These are phyloP conservation scores for Auanema freiburgensis DNA, from an alignment of 2,888 invertebrate species.

Conservation along the genomic window DNA sequence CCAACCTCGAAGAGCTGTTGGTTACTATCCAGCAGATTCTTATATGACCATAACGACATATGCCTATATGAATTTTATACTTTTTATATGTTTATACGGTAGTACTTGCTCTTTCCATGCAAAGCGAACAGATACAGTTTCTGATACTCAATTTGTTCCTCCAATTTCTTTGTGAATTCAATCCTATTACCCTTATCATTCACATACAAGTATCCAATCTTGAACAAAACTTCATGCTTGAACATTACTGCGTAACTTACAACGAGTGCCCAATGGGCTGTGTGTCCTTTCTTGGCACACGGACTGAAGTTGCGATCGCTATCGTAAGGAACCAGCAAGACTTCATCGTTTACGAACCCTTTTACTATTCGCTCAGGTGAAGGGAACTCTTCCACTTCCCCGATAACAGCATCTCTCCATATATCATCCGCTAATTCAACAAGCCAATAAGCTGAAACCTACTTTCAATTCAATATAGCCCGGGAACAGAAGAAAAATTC, in stretches of 20 bases:
- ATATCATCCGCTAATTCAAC: conserved; percentile 28
- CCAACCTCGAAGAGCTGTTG: conserved; percentile 47
- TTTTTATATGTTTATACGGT: not conserved
- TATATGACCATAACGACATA: conserved; percentile 46
- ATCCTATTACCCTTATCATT: conserved; percentile 4
- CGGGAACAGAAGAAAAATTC: too few relatives aligned
- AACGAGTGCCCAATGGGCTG: conserved; percentile 58
- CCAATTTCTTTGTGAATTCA: not conserved
- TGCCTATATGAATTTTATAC: conserved; percentile 26
- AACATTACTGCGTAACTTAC: conserved; percentile 24
- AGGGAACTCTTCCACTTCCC: conserved; percentile 27
- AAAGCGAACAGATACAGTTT: not conserved
- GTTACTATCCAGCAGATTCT: conserved; percentile 45
- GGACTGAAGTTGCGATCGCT: conserved; percentile 59
- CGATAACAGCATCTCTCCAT: conserved; percentile 10
- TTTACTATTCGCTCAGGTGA: conserved; percentile 13
- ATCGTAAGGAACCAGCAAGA: conserved; percentile 56
- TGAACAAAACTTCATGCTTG: conserved; percentile 4
- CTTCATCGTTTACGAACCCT: conserved; percentile 17
- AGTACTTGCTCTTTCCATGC: conserved; percentile 56
- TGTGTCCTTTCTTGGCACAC: conserved; percentile 37
- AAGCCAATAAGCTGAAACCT: conserved; percentile 35
- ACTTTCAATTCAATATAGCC: not conserved
- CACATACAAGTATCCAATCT: conserved; percentile 30
- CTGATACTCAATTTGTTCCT: not conserved